phyloP scores from a whole-genome alignment of 2,113 vertebrate genomes.

The Bostrychus sinensis region DNA sequence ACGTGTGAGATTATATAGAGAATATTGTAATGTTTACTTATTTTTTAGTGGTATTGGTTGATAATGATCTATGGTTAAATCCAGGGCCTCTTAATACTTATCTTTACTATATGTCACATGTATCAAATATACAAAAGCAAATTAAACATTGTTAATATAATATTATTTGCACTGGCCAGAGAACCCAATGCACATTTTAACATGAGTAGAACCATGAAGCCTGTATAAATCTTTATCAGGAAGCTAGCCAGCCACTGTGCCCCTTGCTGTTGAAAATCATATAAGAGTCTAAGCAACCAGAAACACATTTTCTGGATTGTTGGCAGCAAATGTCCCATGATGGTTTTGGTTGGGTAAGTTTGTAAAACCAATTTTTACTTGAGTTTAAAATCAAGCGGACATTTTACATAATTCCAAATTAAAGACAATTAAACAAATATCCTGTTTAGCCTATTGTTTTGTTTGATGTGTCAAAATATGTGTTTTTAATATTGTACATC shows the following conservation, averaged over 20 bases:
- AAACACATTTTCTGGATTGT: constrained; percentile 82
- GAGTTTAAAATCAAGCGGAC: constrained; percentile 35
- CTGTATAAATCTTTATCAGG: constrained; percentile 79
- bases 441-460: constrained; percentile 29
- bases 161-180: no score
- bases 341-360: constrained; percentile 69
- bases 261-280: constrained; percentile 71
- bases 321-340: constrained; percentile 80
- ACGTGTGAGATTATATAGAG: no score
- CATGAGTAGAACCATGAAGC: constrained; percentile 55
- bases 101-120: no score
- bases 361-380: constrained; percentile 73
- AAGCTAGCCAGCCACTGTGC: constrained; percentile 67
- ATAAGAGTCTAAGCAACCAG: constrained; percentile 73
- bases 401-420: not conserved
- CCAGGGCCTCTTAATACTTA: no score
- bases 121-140: no score
- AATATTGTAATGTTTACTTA: no score
- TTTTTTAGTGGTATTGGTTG: no score
- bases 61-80: no score
- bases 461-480: not conserved
- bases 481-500: not conserved
- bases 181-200: constrained; percentile 11
- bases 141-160: no score
- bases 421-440: constrained; percentile 56